Conservation (phyloP, 2,888 invertebrate genomes). For the Tenthredo mesomela region DNA sequence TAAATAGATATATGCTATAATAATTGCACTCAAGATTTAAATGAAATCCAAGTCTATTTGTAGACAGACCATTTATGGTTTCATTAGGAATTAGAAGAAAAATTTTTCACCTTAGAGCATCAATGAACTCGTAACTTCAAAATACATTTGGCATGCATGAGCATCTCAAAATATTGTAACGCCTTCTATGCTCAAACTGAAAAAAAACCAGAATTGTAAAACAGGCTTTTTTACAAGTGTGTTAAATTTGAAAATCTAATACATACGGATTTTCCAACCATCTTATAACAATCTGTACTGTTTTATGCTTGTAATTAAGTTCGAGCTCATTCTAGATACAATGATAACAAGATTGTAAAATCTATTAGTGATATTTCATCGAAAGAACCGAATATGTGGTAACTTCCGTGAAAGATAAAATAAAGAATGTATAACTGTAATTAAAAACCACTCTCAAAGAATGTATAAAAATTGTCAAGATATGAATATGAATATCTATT, state of each 20-base stretch:
- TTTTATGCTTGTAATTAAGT: not conserved
- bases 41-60: not conserved
- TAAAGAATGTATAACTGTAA: slow-evolving; percentile 18
- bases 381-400: slow-evolving; percentile 15
- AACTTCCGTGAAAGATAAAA: not conserved
- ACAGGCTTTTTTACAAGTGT: not conserved
- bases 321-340: not conserved
- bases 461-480: slow-evolving; percentile 34
- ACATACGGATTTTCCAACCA: not conserved
- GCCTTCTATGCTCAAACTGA: not conserved
- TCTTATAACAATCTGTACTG: not conserved
- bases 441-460: slow-evolving; percentile 32
- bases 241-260: slow-evolving; percentile 2
- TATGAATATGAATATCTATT: slow-evolving; percentile 13
- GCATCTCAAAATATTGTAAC: not conserved
- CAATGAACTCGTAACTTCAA: not conserved
- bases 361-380: slow-evolving; percentile 21
- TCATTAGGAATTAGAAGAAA: not conserved
- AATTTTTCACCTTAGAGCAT: not conserved
- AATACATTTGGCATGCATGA: not conserved
- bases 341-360: slow-evolving; percentile 2
- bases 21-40: slow-evolving; percentile 22
- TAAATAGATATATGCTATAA: slow-evolving; percentile 8
- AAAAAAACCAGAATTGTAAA: not conserved
- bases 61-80: not conserved